These are phyloP conservation scores for Heterodera schachtii DNA, from an alignment of 1,140 invertebrate species.

Conservation along the genomic window DNA sequence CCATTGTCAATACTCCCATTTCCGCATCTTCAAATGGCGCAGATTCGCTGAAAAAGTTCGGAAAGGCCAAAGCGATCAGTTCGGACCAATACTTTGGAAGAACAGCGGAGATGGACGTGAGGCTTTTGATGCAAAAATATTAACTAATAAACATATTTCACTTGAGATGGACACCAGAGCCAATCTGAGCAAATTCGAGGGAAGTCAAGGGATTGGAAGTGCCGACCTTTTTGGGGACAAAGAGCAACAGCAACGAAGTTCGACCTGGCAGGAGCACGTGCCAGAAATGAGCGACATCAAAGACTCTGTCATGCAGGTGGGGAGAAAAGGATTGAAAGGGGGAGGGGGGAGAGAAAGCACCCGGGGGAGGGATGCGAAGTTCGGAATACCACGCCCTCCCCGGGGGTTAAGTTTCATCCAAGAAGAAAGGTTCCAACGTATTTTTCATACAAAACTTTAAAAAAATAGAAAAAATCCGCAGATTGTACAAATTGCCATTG, in stretches of 20 bases:
- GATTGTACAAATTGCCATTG: too few relatives aligned
- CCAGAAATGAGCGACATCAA: constrained; percentile 90
- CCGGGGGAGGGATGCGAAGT: too few relatives aligned
- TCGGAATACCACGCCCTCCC: too few relatives aligned
- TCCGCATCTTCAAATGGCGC: constrained; percentile 29
- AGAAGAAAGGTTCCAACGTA: too few relatives aligned
- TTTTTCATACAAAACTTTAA: too few relatives aligned
- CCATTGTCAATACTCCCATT: constrained; percentile 27
- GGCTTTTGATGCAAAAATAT: background rate
- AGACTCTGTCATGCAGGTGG: constrained; percentile 80
- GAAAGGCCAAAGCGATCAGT: constrained; percentile 88
- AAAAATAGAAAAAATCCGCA: too few relatives aligned
- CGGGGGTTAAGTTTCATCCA: too few relatives aligned
- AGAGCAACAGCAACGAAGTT: constrained; percentile 35
- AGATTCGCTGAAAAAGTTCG: constrained; percentile 59
- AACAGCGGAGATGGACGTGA: constrained; percentile 68
- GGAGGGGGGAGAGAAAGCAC: background rate
- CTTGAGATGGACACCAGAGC: constrained; percentile 72
- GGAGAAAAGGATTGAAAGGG: too few relatives aligned
- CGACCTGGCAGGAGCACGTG: constrained; percentile 67
- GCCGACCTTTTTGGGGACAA: constrained; percentile 84
- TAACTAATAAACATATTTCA: background rate
- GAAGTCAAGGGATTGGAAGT: constrained; percentile 90
- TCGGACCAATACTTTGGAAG: constrained; percentile 92
- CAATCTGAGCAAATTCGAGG: constrained; percentile 80